These are phyloP conservation scores for Calyptomena viridis DNA, from an alignment of 2,113 vertebrate species.

Conservation along the genomic window DNA sequence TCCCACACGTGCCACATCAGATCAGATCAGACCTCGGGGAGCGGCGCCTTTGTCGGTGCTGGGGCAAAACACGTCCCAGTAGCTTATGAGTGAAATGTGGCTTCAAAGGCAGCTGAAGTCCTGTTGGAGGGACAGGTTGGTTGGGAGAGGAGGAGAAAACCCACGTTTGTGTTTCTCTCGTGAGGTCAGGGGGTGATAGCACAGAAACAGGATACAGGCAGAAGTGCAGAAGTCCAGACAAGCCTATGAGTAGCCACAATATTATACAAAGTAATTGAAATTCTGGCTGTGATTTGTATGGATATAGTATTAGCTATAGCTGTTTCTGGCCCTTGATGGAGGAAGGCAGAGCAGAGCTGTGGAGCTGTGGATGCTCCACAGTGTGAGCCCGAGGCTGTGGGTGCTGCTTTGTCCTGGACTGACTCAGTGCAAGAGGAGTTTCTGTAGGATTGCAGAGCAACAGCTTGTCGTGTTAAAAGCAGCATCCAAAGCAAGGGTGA, in stretches of 20 bases:
- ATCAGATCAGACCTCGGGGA: background rate
- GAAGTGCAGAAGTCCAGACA: background rate
- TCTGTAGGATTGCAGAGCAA: background rate
- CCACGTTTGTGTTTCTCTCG: background rate
- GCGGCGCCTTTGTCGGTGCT: background rate
- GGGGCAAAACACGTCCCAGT: background rate
- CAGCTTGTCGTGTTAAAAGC: background rate
- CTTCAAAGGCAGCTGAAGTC: background rate
- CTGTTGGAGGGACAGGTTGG: background rate
- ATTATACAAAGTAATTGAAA: background rate
- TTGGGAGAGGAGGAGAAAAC: background rate
- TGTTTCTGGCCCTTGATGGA: background rate
- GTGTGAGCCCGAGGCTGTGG: background rate
- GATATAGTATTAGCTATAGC: background rate
- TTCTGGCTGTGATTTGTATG: background rate
- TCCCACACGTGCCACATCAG: no score
- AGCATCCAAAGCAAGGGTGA: background rate
- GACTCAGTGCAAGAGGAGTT: background rate
- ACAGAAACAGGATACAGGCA: background rate
- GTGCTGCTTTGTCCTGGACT: background rate
- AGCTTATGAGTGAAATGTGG: conserved; percentile 48
- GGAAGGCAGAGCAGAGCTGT: background rate
- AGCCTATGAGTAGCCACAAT: background rate
- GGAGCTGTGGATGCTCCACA: background rate
- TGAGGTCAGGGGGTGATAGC: background rate